Evolutionary conservation across 2,113 vertebrate genomes (phyloP).

Genomic region (Phrynosoma platyrhinos): DNA sequence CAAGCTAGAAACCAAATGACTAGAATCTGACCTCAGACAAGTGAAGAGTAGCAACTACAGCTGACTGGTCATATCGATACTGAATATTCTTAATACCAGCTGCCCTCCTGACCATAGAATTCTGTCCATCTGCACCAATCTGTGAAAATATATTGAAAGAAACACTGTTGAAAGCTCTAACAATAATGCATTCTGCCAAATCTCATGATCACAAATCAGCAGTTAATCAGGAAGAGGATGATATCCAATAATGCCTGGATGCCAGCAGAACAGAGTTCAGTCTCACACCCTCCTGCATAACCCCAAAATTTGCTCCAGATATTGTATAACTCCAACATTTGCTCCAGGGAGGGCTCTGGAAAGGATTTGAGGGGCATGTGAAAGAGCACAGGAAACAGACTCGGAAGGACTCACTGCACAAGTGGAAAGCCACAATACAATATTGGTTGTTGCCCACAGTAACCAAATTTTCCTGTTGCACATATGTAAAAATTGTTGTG

Average conservation of each 20-base stretch:
- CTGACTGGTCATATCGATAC: conserved; percentile 94
- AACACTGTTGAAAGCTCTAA: conserved; percentile 25
- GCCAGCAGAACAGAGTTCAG: background rate
- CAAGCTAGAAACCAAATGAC: background rate
- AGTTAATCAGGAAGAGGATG: background rate
- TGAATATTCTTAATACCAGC: conserved; percentile 88
- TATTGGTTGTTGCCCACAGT: background rate
- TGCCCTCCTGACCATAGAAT: conserved; percentile 87
- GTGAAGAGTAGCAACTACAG: conserved; percentile 94
- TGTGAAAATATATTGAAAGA: conserved; percentile 60
- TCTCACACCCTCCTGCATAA: background rate
- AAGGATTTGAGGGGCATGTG: background rate
- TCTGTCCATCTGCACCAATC: conserved; percentile 95
- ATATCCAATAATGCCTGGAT: background rate
- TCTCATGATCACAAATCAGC: background rate
- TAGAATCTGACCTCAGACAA: conserved; percentile 86
- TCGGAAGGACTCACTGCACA: background rate
- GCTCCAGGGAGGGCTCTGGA: background rate
- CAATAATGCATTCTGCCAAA: background rate
- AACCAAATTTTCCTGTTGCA: background rate
- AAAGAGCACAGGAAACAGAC: background rate
- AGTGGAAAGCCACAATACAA: background rate
- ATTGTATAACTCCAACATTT: too few relatives aligned
- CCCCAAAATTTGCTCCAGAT: background rate
- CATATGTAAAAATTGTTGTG: background rate